A percentile compares a stretch with the other conserved stretches of the same genome.
Evolutionary conservation across 2,113 vertebrate species (phyloP).

Genomic region (Probosciger aterrimus): DNA sequence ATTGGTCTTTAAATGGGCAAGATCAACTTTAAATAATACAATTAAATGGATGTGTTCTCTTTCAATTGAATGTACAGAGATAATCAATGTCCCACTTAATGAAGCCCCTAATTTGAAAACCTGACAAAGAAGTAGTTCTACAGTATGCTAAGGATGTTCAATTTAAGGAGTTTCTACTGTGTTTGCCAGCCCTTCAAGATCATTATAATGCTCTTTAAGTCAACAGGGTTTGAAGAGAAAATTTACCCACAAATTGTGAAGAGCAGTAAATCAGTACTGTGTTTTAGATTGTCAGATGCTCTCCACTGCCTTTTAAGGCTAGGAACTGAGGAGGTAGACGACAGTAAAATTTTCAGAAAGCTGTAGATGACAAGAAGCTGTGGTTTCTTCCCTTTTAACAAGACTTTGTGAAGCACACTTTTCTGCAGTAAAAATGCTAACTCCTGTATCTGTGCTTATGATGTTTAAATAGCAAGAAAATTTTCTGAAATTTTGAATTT

Average conservation of each 20-base stretch:
- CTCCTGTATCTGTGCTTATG: background rate
- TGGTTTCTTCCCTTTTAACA: background rate
- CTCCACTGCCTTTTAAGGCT: background rate
- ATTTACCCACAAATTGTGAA: background rate
- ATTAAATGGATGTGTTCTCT: background rate
- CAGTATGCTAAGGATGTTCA: background rate
- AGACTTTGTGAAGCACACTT: background rate
- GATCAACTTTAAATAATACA: background rate
- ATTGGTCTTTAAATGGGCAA: background rate
- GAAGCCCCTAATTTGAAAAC: background rate
- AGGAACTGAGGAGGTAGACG: background rate
- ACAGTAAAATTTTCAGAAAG: background rate
- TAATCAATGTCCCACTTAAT: background rate
- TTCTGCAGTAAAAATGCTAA: background rate
- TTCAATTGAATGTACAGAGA: background rate
- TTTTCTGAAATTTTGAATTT: background rate
- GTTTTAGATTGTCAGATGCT: background rate
- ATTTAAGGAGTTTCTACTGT: background rate
- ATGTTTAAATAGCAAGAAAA: background rate
- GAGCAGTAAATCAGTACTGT: background rate
- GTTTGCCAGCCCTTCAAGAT: background rate
- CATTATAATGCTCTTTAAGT: background rate
- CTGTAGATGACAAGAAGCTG: background rate
- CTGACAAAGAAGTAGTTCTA: background rate
- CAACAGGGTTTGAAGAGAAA: background rate